Conservation (phyloP, 2,888 invertebrate genomes). For the Ommatoiulus sabulosus region DNA sequence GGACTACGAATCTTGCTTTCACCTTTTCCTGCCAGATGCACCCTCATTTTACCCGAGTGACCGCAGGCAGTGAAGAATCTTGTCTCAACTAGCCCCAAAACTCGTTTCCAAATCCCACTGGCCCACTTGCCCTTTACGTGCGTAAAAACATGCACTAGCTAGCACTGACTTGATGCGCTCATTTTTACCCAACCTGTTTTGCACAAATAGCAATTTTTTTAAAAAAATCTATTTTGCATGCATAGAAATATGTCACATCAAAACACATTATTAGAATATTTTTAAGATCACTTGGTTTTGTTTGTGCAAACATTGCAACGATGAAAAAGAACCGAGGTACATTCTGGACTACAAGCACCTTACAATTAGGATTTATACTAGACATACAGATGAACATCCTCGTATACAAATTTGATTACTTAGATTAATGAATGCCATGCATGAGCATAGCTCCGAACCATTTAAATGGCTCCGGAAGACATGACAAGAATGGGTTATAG, state of each 20-base stretch:
- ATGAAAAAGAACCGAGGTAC: neutral
- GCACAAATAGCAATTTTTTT: too few species aligned
- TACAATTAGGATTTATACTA: too few species aligned
- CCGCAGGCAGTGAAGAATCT: too few species aligned
- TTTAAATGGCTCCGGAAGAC: too few species aligned
- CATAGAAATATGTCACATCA: neutral
- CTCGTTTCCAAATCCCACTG: conserved; percentile 27
- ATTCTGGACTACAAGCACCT: too few species aligned
- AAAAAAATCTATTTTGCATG: neutral
- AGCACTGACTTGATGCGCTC: neutral
- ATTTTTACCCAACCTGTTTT: neutral
- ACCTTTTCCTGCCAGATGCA: conserved; percentile 27
- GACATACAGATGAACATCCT: too few species aligned
- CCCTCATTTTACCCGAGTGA: neutral
- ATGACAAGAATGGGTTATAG: too few species aligned
- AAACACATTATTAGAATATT: neutral
- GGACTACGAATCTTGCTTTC: conserved; percentile 4
- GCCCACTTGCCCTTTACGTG: neutral
- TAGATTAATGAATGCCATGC: too few species aligned
- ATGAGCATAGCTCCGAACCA: too few species aligned
- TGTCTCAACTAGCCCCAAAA: neutral
- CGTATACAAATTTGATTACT: too few species aligned
- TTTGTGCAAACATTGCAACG: neutral
- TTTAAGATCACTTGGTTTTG: neutral
- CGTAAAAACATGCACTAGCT: neutral